Percentiles rank a stretch among this genome's conserved stretches.
phyloP scores from a whole-genome alignment of 2,888 invertebrate genomes.

The Eupeodes luniger region DNA sequence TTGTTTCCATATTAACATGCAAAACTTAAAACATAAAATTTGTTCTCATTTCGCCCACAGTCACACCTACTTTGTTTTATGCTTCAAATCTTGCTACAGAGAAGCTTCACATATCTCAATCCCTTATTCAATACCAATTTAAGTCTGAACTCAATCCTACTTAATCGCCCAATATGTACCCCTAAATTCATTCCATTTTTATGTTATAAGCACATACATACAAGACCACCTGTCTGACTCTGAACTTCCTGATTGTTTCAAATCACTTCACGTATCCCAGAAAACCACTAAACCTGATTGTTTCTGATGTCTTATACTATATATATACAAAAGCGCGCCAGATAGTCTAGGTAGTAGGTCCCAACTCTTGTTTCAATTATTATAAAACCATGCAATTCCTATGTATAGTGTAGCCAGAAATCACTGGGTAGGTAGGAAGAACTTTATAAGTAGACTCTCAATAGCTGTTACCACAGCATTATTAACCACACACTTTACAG shows the following conservation, averaged over 20 bases:
- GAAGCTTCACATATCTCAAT: no score
- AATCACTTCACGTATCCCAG: slow-evolving; percentile 11
- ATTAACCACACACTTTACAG: slow-evolving; percentile 55
- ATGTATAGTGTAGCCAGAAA: background rate
- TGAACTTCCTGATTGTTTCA: slow-evolving; percentile 22
- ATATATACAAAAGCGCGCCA: background rate
- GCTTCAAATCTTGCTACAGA: no score
- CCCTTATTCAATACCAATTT: no score
- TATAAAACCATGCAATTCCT: slow-evolving; percentile 23
- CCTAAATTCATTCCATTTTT: no score
- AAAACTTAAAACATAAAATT: no score
- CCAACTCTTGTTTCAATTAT: slow-evolving; percentile 38
- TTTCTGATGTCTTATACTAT: background rate
- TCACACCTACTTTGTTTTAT: no score
- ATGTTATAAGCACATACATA: background rate
- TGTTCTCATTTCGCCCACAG: no score
- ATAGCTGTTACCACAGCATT: slow-evolving; percentile 43
- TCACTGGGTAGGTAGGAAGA: slow-evolving; percentile 11
- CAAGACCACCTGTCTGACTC: background rate
- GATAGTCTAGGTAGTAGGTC: slow-evolving; percentile 30
- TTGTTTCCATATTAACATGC: no score
- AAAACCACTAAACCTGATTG: slow-evolving; percentile 34
- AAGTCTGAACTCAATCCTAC: no score
- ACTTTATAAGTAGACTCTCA: slow-evolving; percentile 15
- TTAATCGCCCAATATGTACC: no score